phyloP scores from a whole-genome alignment of 1,140 invertebrate species.

The Neodiprion pinetum region DNA sequence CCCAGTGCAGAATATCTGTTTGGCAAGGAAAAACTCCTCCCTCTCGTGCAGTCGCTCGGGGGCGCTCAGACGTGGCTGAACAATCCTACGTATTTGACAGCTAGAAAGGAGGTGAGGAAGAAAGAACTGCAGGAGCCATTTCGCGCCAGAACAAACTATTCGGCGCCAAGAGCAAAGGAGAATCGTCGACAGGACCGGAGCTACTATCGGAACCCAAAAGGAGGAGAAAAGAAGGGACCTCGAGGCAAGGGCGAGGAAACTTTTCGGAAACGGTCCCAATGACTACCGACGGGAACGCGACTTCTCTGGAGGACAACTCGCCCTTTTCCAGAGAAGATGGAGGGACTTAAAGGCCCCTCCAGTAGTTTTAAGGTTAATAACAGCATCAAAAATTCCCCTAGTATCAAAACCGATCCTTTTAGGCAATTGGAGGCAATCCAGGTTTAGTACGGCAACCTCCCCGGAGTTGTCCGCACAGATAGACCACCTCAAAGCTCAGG shows the following conservation, averaged over 20 bases:
- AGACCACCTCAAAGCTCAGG: slow-evolving; percentile 18
- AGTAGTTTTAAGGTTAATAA: too few relatives aligned
- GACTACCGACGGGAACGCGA: too few relatives aligned
- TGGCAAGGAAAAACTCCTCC: slow-evolving; percentile 15
- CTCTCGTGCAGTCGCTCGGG: slow-evolving; percentile 27
- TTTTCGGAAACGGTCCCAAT: slow-evolving; percentile 16
- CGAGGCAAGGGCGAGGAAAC: slow-evolving; percentile 12
- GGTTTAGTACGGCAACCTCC: slow-evolving; percentile 26
- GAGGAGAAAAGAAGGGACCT: slow-evolving; percentile 4
- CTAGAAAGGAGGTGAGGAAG: background rate
- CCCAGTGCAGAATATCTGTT: slow-evolving; percentile 22
- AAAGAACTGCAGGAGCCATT: background rate
- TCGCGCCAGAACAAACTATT: background rate
- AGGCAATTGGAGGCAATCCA: background rate
- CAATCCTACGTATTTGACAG: background rate
- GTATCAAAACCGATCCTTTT: too few relatives aligned
- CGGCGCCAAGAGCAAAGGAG: background rate
- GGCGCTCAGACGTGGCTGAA: slow-evolving; percentile 13
- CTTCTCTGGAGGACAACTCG: too few relatives aligned
- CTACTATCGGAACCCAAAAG: too few relatives aligned
- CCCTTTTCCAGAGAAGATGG: too few relatives aligned
- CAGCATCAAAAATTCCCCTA: too few relatives aligned
- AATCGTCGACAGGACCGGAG: background rate
- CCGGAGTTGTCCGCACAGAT: slow-evolving; percentile 20
- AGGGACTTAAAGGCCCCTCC: too few relatives aligned